These are phyloP conservation scores for Eristalis pertinax DNA, from an alignment of 2,888 invertebrate genomes.

Conservation along the genomic window DNA sequence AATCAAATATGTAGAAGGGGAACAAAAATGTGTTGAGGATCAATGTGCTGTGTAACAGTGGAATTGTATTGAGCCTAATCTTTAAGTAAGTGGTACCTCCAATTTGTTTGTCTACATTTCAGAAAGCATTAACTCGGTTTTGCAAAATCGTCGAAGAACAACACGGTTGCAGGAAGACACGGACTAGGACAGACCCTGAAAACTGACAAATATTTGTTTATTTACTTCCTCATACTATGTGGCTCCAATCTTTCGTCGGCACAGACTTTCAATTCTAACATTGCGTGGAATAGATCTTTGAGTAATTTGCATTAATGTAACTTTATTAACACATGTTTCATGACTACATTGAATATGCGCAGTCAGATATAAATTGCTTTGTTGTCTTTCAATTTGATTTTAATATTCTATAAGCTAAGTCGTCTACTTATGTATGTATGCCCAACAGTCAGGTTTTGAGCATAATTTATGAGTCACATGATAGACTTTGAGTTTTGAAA, in stretches of 20 bases:
- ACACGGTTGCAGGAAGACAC: neutral
- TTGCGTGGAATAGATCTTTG: neutral
- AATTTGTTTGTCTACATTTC: neutral
- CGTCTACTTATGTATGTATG: neutral
- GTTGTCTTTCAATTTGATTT: slow-evolving; percentile 1
- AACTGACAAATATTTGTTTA: neutral
- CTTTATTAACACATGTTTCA: neutral
- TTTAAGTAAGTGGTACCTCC: neutral
- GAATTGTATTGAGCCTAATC: neutral
- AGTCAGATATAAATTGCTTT: neutral
- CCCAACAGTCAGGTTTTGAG: neutral
- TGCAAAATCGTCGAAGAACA: neutral
- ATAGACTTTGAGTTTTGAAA: neutral
- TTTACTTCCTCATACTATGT: neutral
- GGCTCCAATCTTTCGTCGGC: neutral
- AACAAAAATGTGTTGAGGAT: too few species aligned
- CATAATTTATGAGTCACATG: neutral
- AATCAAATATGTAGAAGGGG: neutral
- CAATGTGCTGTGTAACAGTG: too few species aligned
- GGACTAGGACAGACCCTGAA: neutral
- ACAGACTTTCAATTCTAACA: neutral
- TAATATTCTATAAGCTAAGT: neutral
- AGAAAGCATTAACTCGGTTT: neutral
- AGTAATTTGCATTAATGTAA: neutral
- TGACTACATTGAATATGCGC: neutral